Base-by-base conservation (phyloP, 1,140 invertebrate species). In the Aphidius ervi region DNA sequence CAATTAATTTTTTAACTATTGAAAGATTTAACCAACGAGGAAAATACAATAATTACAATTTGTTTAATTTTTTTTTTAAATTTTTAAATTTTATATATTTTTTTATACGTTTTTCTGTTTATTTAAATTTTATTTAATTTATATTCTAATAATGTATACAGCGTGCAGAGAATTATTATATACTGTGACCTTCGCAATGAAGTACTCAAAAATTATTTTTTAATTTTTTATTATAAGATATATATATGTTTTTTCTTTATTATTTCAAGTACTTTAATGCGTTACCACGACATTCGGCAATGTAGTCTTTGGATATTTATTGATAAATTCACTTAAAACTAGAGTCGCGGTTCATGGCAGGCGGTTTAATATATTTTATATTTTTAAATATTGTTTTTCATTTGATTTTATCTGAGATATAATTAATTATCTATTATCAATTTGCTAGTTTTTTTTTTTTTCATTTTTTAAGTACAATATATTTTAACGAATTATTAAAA, bases 221-320 rank as follows among this genome's bases (percentile, higher is more conserved):
- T 43, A 43, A 41, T 9, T 55, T 55, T 23, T 31, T 56, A 20
- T 31, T 43, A n/a, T 43, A 20, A 23, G 23, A 47, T 48, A 39
- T 47, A 20, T 6, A 9, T 45, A 40, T 59, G 9, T 49, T 52
- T 6, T 52, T 31, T 31, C 1, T 20, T 39, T 37, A 2, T 45
- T 43, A 9, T 20, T 16, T 54, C 20, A 20, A 55, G 46, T 61
- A 55, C 39, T 56, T 46, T 20, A 52, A 58, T 48, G 52, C 39
- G 56, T 59, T 54, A 55, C 49, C 56, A 52, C 31, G 59, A 57
- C 58, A 52, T 63, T 61, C 63, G 56, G 63, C 63, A 61, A 61
- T 54, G 47, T 64, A 65, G 60, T 65, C 63, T 65, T 65, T 65
- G 63, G 63, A 65, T 65, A 65, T 58, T 60, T 65, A 55, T 59